These are phyloP conservation scores for Aleiodes testaceus DNA, from an alignment of 2,888 invertebrate species.

Conservation along the genomic window DNA sequence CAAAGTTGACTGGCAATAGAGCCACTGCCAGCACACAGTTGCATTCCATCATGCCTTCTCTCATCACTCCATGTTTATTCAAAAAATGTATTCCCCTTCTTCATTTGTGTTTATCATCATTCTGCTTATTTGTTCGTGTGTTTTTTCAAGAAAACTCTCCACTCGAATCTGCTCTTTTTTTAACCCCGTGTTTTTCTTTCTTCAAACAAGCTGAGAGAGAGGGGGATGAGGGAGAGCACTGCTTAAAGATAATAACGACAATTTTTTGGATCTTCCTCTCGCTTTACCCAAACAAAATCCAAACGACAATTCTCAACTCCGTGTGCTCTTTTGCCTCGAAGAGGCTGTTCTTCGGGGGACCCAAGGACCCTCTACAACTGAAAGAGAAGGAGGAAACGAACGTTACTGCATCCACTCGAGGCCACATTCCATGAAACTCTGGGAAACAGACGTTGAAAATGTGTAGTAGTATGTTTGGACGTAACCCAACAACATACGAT, in stretches of 20 bases:
- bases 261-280: constrained; percentile 17
- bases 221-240: constrained; percentile 12
- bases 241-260: constrained; percentile 46
- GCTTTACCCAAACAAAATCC: constrained; percentile 13
- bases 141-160: constrained; percentile 30
- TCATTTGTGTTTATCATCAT: constrained; percentile 32
- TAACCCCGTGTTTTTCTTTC: constrained; percentile 31
- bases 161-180: neutral
- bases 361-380: constrained; percentile 14
- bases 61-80: constrained; percentile 16
- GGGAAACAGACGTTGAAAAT: constrained; percentile 39
- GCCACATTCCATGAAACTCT: constrained; percentile 41
- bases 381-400: constrained; percentile 15
- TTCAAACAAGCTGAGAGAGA: constrained; percentile 16
- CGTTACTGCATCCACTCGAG: constrained; percentile 39
- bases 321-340: neutral
- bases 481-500: constrained; percentile 39
- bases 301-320: neutral
- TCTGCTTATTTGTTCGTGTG: constrained; percentile 34
- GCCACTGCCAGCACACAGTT: constrained; percentile 16
- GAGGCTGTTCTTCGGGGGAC: constrained; percentile 2
- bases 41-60: constrained; percentile 29
- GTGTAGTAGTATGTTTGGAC: constrained; percentile 40
- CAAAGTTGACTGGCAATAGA: constrained; percentile 20
- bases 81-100: constrained; percentile 26